Evolutionary conservation across 2,797 vertebrate genomes (phyloP).

Genomic region (Sphenopsis melanotis): DNA sequence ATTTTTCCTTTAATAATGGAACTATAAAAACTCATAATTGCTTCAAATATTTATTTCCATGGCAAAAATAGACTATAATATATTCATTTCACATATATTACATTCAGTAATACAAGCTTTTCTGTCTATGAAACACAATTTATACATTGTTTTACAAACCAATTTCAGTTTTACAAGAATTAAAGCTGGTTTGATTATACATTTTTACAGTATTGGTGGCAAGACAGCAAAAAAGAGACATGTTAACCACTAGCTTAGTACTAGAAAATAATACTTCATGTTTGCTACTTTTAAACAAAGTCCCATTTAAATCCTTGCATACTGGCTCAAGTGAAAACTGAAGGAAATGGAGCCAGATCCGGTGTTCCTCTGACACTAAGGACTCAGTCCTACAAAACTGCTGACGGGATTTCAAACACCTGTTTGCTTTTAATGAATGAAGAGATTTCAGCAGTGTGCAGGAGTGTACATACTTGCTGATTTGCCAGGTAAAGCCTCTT

Average conservation of each 20-base stretch:
- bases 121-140: slow-evolving; percentile 80
- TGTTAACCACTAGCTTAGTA: slow-evolving; percentile 54
- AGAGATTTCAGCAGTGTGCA: not conserved
- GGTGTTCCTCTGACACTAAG: not conserved
- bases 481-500: not conserved
- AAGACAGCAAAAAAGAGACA: slow-evolving; percentile 49
- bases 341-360: slow-evolving; percentile 20
- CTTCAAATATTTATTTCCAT: slow-evolving; percentile 86
- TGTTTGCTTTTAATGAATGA: not conserved
- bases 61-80: slow-evolving; percentile 81
- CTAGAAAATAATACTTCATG: slow-evolving; percentile 63
- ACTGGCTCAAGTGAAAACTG: slow-evolving; percentile 6
- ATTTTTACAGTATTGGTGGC: slow-evolving; percentile 73
- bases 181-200: slow-evolving; percentile 79
- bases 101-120: slow-evolving; percentile 76
- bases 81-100: slow-evolving; percentile 80
- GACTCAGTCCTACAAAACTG: not conserved
- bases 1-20: not conserved
- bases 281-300: slow-evolving; percentile 40
- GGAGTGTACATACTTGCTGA: not conserved
- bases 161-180: slow-evolving; percentile 74
- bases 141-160: slow-evolving; percentile 82
- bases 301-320: slow-evolving; percentile 20
- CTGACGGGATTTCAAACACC: not conserved
- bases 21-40: not conserved